These are phyloP conservation scores for Anarhynchus alexandrinus DNA, from an alignment of 2,113 vertebrate species.

Conservation along the genomic window DNA sequence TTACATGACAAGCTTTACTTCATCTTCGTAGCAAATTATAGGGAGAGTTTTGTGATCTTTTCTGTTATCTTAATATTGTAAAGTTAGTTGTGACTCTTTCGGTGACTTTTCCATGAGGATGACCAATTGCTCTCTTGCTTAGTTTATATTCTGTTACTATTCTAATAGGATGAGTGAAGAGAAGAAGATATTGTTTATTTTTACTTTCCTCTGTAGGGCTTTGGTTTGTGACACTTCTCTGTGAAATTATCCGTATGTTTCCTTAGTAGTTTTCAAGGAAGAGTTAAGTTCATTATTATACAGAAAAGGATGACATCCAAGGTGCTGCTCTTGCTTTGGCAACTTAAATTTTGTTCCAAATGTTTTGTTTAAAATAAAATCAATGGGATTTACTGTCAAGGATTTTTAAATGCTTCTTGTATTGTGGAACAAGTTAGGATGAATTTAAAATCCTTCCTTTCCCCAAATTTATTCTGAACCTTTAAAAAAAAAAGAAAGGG, in stretches of 20 bases:
- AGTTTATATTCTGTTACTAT: slow-evolving; percentile 22
- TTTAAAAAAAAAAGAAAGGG: background rate
- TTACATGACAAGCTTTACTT: background rate
- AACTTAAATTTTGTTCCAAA: background rate
- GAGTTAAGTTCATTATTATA: background rate
- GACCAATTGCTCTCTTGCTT: background rate
- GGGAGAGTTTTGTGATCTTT: background rate
- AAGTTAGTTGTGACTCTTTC: background rate
- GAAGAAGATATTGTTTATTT: slow-evolving; percentile 1
- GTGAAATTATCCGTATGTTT: slow-evolving; percentile 24
- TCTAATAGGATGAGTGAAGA: background rate
- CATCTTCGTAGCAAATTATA: fast-evolving
- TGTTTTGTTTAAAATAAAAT: background rate
- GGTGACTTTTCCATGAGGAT: background rate
- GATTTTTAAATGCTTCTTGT: background rate
- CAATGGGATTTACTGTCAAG: background rate
- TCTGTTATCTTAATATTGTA: background rate
- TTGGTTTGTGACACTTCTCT: background rate
- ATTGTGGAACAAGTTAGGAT: background rate
- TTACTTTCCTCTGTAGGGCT: background rate
- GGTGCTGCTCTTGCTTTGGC: background rate
- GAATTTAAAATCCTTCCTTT: background rate
- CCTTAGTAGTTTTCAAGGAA: background rate
- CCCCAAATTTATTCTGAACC: background rate
- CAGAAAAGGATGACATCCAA: background rate